Base-by-base conservation (phyloP, 2,797 vertebrate genomes). In the Neopelma chrysocephalum region DNA sequence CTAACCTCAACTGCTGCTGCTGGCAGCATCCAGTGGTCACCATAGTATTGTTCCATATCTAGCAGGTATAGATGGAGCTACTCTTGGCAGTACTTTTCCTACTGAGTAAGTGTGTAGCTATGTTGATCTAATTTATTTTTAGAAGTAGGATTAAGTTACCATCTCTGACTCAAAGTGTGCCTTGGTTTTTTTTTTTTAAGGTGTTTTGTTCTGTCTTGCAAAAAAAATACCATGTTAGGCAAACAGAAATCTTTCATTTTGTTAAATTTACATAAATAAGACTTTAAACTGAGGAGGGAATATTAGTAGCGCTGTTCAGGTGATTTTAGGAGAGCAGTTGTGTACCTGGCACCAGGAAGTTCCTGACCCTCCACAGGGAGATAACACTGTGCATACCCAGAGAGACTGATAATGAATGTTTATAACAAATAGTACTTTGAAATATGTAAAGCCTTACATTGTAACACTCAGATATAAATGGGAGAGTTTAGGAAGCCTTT, bases 81-180 rank as follows among this genome's bases (percentile, higher is more conserved):
- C 66, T 95, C 88, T 87, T 97, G 93, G 94, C 89, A 68, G 91
- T 90, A 71, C 91, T 91, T 79, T 9, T 65, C 68, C 69, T 90
- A 8, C 77, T 90, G 82, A 96, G 50, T 73, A 95, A 60, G 84
- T 66, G 34, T 79, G 61, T 85, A 69, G 80, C 87, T 95, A 53
- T 94, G 91, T 94, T 82, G 94, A 79, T 97, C 91, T 93, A 69
- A 75, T 75, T 95, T 97, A 94, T 96, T 97, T 97, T 97, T 97
- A 96, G 96, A 93, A 94, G 57, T 36, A 66, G 64, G 94, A 88
- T 95, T 96, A 87, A 70, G 60, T 92, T 91, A 5, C 89, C 43
- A 36, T 47, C 65, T 89, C 68, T 48, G 75, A 83, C 73, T 90
- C 57, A 75, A 66, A 69, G 38, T 19, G 27, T 86, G 73, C 66